Percentiles rank a stretch among this genome's conserved stretches.
These are phyloP conservation scores for Hassar affinis DNA, from an alignment of 2,113 vertebrate species.

Conservation along the genomic window DNA sequence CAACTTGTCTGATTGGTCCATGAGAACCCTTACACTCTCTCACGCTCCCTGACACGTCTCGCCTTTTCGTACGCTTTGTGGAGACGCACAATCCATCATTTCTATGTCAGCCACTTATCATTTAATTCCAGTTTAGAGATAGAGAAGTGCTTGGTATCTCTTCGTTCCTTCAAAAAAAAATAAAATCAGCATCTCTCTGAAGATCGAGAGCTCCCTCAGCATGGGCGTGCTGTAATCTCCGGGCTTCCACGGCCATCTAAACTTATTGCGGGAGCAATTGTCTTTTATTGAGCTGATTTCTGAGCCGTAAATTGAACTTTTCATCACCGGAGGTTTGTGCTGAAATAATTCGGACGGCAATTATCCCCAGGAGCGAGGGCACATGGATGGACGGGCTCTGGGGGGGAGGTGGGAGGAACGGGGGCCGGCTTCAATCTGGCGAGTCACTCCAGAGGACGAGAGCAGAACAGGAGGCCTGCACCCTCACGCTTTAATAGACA, in stretches of 20 bases:
- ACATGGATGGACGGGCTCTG: background rate
- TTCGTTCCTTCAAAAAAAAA: background rate
- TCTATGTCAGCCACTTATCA: slow-evolving; percentile 48
- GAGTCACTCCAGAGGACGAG: slow-evolving; percentile 1
- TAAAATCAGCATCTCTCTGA: background rate
- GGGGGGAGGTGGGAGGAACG: background rate
- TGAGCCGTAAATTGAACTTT: slow-evolving; percentile 49
- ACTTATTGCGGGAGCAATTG: slow-evolving; percentile 46
- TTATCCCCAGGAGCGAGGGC: slow-evolving; percentile 39
- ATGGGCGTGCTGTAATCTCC: background rate
- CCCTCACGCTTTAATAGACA: slow-evolving; percentile 40
- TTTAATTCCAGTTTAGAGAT: slow-evolving; percentile 53
- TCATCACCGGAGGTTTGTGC: slow-evolving; percentile 31
- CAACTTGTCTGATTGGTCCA: background rate
- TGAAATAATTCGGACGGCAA: slow-evolving; percentile 42
- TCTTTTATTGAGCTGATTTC: slow-evolving; percentile 49
- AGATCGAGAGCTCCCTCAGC: slow-evolving; percentile 48
- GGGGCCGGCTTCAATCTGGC: slow-evolving; percentile 19
- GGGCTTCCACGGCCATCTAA: slow-evolving; percentile 8
- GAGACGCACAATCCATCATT: slow-evolving; percentile 50
- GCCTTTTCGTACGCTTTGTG: slow-evolving; percentile 37
- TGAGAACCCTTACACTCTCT: background rate
- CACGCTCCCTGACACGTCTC: no score
- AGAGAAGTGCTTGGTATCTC: slow-evolving; percentile 13
- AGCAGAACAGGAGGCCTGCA: slow-evolving; percentile 17